These are phyloP conservation scores for Apomyelois bistriatella DNA, from an alignment of 2,888 invertebrate species.

Conservation along the genomic window DNA sequence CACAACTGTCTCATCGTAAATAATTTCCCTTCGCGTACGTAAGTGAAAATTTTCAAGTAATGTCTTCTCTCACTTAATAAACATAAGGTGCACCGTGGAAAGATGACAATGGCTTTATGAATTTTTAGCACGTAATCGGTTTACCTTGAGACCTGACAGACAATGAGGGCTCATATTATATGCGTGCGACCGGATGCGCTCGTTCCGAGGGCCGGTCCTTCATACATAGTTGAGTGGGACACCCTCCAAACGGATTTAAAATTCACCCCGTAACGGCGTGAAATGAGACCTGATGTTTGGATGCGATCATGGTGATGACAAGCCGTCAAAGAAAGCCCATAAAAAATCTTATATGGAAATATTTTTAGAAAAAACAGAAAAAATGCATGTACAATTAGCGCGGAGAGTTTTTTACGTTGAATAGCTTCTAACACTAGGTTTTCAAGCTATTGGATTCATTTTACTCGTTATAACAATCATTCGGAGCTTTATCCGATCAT, in stretches of 20 bases:
- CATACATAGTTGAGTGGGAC: slow-evolving; percentile 71
- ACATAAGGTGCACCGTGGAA: slow-evolving; percentile 47
- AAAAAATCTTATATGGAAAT: slow-evolving; percentile 30
- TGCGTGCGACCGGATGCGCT: slow-evolving; percentile 61
- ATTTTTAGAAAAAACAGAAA: slow-evolving; percentile 37
- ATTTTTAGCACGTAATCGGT: slow-evolving; percentile 72
- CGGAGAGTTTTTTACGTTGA: no score
- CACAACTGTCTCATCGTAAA: no score
- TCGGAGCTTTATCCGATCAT: slow-evolving; percentile 46
- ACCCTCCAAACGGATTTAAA: slow-evolving; percentile 62
- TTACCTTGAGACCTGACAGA: slow-evolving; percentile 61
- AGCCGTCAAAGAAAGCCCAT: slow-evolving; percentile 8
- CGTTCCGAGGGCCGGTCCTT: slow-evolving; percentile 54
- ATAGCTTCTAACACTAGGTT: slow-evolving; percentile 48
- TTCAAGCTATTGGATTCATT: slow-evolving; percentile 37
- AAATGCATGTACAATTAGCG: no score
- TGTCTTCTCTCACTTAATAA: slow-evolving; percentile 48
- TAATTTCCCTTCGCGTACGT: slow-evolving; percentile 26
- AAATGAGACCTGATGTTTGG: slow-evolving; percentile 58
- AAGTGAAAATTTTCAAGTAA: slow-evolving; percentile 37
- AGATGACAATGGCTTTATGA: slow-evolving; percentile 65
- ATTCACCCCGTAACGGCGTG: slow-evolving; percentile 66
- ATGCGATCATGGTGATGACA: slow-evolving; percentile 50
- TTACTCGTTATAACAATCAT: slow-evolving; percentile 25
- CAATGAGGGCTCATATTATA: slow-evolving; percentile 58